phyloP scores from a whole-genome alignment of 2,797 vertebrate genomes.

The Pseudopleuronectes americanus region DNA sequence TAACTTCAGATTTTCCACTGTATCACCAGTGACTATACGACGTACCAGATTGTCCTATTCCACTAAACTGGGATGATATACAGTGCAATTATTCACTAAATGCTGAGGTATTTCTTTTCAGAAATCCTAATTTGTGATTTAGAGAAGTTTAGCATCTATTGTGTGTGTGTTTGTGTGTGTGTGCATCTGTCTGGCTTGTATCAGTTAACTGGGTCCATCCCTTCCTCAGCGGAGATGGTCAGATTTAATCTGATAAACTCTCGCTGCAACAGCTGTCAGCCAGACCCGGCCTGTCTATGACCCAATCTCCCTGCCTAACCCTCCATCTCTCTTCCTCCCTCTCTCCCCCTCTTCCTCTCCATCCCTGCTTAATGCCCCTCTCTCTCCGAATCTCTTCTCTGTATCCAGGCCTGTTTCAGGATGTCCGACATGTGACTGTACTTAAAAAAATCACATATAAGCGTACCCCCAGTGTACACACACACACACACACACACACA shows the following conservation, averaged over 20 bases:
- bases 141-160: not conserved
- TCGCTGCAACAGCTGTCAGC: constrained; percentile 79
- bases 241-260: constrained; percentile 83
- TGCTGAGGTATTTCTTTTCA: not conserved
- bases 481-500: not conserved
- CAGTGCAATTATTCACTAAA: too few relatives aligned
- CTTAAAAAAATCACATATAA: constrained; percentile 6
- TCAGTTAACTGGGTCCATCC: constrained; percentile 57
- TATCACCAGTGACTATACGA: too few relatives aligned
- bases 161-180: constrained; percentile 1
- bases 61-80: too few relatives aligned
- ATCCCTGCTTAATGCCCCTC: constrained; percentile 32
- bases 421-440: constrained; percentile 3
- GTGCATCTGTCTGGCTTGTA: constrained; percentile 31
- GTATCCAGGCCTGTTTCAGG: constrained; percentile 14
- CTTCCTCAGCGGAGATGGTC: constrained; percentile 68
- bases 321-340: not conserved
- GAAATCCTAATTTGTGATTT: not conserved
- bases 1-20: too few relatives aligned
- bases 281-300: constrained; percentile 55
- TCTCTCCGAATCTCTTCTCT: constrained; percentile 32
- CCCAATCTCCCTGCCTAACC: constrained; percentile 28
- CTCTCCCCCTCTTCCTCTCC: constrained; percentile 4
- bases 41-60: too few relatives aligned
- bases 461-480: not conserved